Evolutionary conservation across 1,140 invertebrate species (phyloP).

Genomic region (Drosophila lowei): DNA sequence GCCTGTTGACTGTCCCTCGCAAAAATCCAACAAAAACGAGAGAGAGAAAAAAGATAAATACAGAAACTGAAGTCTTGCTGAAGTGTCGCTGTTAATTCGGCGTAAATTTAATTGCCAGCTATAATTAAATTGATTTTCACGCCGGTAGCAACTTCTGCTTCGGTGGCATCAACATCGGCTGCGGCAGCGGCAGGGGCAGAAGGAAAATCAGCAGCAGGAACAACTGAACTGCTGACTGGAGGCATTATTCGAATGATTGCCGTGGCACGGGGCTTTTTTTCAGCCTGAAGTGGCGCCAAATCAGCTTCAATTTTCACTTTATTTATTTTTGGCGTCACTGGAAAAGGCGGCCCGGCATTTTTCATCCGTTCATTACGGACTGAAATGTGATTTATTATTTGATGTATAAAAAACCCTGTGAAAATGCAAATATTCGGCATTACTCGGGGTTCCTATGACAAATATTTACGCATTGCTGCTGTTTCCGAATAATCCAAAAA

Average conservation of each 20-base stretch:
- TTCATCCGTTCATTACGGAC: constrained; percentile 21
- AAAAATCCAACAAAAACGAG: constrained; percentile 10
- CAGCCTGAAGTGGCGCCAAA: constrained; percentile 56
- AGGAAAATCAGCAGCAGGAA: neutral
- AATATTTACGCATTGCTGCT: constrained; percentile 38
- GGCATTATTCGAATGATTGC: constrained; percentile 24
- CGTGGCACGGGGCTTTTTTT: neutral
- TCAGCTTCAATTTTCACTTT: constrained; percentile 50
- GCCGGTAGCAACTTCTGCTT: constrained; percentile 33
- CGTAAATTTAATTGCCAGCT: constrained; percentile 82
- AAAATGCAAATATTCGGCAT: constrained; percentile 24
- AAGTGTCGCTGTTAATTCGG: constrained; percentile 77
- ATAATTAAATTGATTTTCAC: constrained; percentile 82
- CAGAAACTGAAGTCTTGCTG: constrained; percentile 27
- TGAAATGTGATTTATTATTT: constrained; percentile 48
- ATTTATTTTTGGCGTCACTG: constrained; percentile 15
- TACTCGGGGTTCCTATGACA: constrained; percentile 33
- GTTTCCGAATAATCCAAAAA: constrained; percentile 26
- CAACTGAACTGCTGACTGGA: constrained; percentile 21
- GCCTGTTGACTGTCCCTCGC: constrained; percentile 23
- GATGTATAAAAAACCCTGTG: neutral
- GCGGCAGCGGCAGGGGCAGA: no score
- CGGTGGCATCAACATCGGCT: no score
- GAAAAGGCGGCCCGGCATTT: constrained; percentile 2
- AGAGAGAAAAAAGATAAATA: constrained; percentile 21